phyloP scores from a whole-genome alignment of 2,888 invertebrate genomes.

The Tetramorium bicarinatum region DNA sequence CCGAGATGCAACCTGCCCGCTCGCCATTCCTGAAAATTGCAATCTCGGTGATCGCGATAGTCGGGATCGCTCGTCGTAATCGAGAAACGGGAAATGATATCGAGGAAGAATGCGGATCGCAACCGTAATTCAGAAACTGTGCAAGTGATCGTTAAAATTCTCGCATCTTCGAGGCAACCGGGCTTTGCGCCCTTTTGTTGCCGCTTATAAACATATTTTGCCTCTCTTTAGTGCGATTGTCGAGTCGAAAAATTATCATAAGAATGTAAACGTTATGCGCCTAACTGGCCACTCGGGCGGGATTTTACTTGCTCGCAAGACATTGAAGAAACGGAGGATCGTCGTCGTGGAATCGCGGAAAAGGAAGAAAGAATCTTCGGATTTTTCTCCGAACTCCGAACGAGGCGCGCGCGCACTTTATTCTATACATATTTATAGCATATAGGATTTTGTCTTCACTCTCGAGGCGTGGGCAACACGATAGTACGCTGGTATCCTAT shows the following conservation, averaged over 20 bases:
- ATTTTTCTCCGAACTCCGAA: conserved; percentile 47
- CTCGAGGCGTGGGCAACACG: conserved; percentile 52
- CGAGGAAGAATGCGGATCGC: neutral
- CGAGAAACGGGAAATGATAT: conserved; percentile 54
- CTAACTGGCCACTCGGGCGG: neutral
- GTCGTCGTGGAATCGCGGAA: conserved; percentile 42
- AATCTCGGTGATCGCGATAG: conserved; percentile 46
- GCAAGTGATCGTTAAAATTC: neutral
- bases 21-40: conserved; percentile 57
- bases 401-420: conserved; percentile 39
- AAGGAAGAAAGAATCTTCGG: conserved; percentile 59
- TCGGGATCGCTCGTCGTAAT: conserved; percentile 43
- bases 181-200: neutral
- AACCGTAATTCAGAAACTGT: conserved; percentile 11
- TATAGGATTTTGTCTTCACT: conserved; percentile 58
- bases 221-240: conserved; percentile 9
- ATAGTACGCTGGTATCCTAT: conserved; percentile 59
- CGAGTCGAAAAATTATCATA: conserved; percentile 17
- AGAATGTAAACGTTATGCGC: neutral
- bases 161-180: neutral
- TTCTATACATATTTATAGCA: conserved; percentile 70
- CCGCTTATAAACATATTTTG: conserved; percentile 11
- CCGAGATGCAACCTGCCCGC: conserved; percentile 36
- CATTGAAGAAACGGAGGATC: neutral
- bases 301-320: neutral